Base-by-base conservation (phyloP, 2,797 vertebrate genomes). In the Xenops minutus region DNA sequence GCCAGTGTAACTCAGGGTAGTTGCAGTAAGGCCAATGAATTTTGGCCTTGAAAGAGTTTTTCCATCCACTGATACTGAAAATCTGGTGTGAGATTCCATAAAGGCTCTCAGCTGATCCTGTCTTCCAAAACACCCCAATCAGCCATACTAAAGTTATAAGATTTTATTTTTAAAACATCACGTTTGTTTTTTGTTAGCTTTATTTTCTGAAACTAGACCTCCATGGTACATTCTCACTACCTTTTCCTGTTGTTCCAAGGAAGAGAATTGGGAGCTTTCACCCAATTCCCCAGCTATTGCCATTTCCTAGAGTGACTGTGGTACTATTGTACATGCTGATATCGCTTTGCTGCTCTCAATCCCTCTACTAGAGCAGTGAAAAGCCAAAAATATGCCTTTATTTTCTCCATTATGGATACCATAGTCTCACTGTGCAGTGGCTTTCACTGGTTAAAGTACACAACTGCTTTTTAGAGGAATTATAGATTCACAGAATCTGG, bases 11-110 rank as follows among this genome's bases (percentile, higher is more conserved):
- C 39, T 66, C n/a, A 52, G 23, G 4, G 26, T 66, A 58, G 64
- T 41, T 93, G 43, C 32, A 82, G 37, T n/a, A 39, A 75, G 16
- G 64, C 52, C 10, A 49, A 73, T 36, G 63, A 80, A 81, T 85
- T 92, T 75, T 85, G 66, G 11, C n/a, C 72, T 81, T 91, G 72
- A 89, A 87, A 39, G 18, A 46, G 30, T 61, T 92, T 89, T 93
- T 68, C 85, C 49, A 73, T 58, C 29, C 52, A 49, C 22, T 83
- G 12, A n/a, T 85, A 36, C 4, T 75, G 54, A 78, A 91, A 95
- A 69, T 24, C 12, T 68, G 29, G 11, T 54, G 68, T 73, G 49
- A 91, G 56, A 59, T 64, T 88, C 30, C 24, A 27, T 17, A 36
- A 4, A 67, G 55, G 11, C 14, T 56, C 44, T 79, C 59, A 27